phyloP scores from a whole-genome alignment of 2,888 invertebrate species.

The Euproctis similis region DNA sequence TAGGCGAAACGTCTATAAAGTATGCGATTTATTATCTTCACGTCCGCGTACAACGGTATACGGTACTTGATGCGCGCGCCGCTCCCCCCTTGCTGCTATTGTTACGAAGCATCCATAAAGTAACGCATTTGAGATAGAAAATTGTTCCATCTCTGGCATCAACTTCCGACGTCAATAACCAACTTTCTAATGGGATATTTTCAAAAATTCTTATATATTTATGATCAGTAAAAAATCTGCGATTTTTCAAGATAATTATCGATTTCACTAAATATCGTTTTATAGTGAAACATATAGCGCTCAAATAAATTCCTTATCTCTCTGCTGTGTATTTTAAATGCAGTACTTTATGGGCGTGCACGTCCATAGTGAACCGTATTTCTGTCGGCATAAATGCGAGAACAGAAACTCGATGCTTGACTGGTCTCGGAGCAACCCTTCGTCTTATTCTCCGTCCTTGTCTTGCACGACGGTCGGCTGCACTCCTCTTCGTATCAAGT shows the following conservation, averaged over 20 bases:
- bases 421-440: constrained; percentile 75
- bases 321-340: constrained; percentile 72
- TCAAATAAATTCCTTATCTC: constrained; percentile 73
- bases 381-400: constrained; percentile 28
- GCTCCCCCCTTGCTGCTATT: constrained; percentile 74
- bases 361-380: constrained; percentile 59
- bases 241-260: constrained; percentile 51
- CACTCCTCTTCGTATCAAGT: constrained; percentile 54
- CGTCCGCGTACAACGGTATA: constrained; percentile 43
- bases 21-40: constrained; percentile 58
- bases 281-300: constrained; percentile 24
- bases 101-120: constrained; percentile 71
- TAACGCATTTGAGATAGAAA: constrained; percentile 44
- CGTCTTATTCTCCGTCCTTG: constrained; percentile 76
- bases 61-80: constrained; percentile 62
- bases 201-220: constrained; percentile 24
- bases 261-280: constrained; percentile 6
- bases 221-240: constrained; percentile 42
- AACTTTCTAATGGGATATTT: constrained; percentile 7
- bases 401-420: constrained; percentile 56
- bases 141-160: constrained; percentile 66
- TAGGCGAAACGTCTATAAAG: constrained; percentile 71
- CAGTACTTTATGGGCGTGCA: constrained; percentile 64
- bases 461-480: constrained; percentile 72
- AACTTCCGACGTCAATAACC: constrained; percentile 42